Base-by-base conservation (phyloP, 2,797 vertebrate genomes). In the Takifugu ocellatus region DNA sequence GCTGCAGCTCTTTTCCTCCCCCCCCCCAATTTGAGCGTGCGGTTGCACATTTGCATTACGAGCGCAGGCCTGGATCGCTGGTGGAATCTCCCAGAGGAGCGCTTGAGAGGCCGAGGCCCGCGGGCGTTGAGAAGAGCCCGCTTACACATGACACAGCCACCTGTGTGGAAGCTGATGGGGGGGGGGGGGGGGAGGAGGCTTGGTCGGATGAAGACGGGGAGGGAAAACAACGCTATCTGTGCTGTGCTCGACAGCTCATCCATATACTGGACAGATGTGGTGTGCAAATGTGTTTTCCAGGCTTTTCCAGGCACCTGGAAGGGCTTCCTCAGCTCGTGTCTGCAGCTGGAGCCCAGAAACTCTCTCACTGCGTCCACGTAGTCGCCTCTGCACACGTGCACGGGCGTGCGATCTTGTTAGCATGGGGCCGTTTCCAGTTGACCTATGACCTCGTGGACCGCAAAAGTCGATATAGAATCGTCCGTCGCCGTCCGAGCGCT, bases 31-130 rank as follows among this genome's bases (percentile, higher is more conserved):
- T 74, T 49, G 33, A 78, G 74, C 33, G 33, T 57, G 76, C 69
- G 62, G 68, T 67, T 66, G 65, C 60, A 69, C 59, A 85, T 87
- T 87, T 88, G 81, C 83, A 85, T 90, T 77, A 74, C 57, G 70
- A 78, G 74, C 63, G 66, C 61, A 52, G 63, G 70, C 54, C 64
- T 39, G 48, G 60, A 65, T 71, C 61, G 61, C 56, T 62, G 58
- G 53, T 70, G 68, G 69, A 67, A 66, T 63, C 56, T 88, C 85
- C 88, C 89, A 79, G 77, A 90, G 83, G 87, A 84, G 78, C 54
- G 79, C 74, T 89, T 87, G 74, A 80, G 70, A 88, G 87, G 78
- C 59, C 57, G 72, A 76, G 79, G 81, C 56, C 81, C 79, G 59
- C 46, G 2, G 50, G 83, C 55, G 44, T 61, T 46, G 54, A 75